Conservation (phyloP, 2,888 invertebrate genomes). For the Xestia ashworthii region DNA sequence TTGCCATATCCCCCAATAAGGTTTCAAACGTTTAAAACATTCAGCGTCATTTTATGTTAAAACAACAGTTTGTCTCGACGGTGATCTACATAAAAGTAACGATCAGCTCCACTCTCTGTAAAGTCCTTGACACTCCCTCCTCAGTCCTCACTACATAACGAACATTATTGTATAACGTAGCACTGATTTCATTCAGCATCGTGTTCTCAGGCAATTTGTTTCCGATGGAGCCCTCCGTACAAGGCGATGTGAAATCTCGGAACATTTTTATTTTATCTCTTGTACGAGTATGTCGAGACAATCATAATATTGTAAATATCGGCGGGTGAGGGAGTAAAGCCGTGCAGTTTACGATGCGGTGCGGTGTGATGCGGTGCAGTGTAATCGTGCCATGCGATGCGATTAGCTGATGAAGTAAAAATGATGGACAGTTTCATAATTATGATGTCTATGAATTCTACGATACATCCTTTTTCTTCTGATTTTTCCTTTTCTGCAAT, state of each 20-base stretch:
- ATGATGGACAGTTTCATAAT: too few species aligned
- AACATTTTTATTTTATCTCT: conserved; percentile 41
- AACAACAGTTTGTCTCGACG: not conserved
- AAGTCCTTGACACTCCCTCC: conserved; percentile 14
- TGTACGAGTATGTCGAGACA: conserved; percentile 17
- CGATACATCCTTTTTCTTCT: not conserved
- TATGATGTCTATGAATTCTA: not conserved
- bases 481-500: not conserved
- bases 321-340: conserved; percentile 3
- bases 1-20: not conserved
- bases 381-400: not conserved
- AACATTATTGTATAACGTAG: not conserved
- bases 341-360: conserved; percentile 14
- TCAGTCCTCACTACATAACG: not conserved
- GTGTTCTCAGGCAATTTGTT: conserved; percentile 37
- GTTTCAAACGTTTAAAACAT: not conserved
- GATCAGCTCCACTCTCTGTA: conserved; percentile 1
- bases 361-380: not conserved
- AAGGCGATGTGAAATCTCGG: conserved; percentile 30
- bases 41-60: not conserved
- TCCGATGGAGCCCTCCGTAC: conserved; percentile 6
- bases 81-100: conserved; percentile 13
- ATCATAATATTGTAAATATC: conserved; percentile 38
- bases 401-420: not conserved
- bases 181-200: conserved; percentile 13